Evolutionary conservation across 2,113 vertebrate genomes (phyloP).

Genomic region (Oceanites oceanicus): DNA sequence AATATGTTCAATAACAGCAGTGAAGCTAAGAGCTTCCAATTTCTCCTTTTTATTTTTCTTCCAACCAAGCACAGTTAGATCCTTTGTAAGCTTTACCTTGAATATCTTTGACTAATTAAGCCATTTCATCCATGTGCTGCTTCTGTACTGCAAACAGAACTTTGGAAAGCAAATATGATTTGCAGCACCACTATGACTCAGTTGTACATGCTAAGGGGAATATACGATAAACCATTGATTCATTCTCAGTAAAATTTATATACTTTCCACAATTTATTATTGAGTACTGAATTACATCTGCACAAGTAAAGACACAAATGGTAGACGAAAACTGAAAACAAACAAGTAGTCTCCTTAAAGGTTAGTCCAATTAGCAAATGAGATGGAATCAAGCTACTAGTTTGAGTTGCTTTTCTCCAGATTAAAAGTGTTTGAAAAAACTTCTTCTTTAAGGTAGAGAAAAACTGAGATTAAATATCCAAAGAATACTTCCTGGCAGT

Average conservation of each 20-base stretch:
- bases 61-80: background rate
- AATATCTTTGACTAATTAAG: conserved; percentile 63
- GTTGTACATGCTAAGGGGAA: background rate
- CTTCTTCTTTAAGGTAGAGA: background rate
- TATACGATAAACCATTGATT: conserved; percentile 27
- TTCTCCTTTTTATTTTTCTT: conserved; percentile 16
- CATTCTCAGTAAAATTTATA: conserved; percentile 22
- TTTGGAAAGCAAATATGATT: conserved; percentile 24
- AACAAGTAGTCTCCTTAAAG: conserved; percentile 13
- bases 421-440: background rate
- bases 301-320: background rate
- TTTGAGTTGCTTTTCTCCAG: background rate
- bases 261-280: background rate
- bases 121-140: conserved; percentile 18
- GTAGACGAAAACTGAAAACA: background rate
- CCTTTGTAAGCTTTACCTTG: conserved; percentile 50
- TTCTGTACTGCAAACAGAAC: conserved; percentile 51
- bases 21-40: conserved; percentile 17
- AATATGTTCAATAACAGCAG: background rate
- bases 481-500: background rate
- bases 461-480: background rate
- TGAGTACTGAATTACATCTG: background rate
- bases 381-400: background rate
- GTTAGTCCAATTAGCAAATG: conserved; percentile 34
- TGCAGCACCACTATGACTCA: conserved; percentile 2